Conservation (phyloP, 2,113 vertebrate species). For the Gorsachius goisagi region DNA sequence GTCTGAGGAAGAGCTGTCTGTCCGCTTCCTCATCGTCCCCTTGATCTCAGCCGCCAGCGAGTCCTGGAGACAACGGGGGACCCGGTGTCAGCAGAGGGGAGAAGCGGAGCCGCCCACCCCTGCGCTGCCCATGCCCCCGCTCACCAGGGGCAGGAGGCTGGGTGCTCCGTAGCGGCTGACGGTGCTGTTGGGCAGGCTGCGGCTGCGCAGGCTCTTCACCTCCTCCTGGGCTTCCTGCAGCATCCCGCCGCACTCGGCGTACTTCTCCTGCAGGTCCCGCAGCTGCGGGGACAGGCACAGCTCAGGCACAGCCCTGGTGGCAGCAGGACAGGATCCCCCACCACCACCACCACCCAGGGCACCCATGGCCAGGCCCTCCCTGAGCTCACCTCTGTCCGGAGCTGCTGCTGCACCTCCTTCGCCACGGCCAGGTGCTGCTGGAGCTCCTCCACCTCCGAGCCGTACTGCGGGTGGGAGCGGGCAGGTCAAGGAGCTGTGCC, state of each 20-base stretch:
- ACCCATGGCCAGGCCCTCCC: rapidly evolving
- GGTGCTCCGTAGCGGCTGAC: conserved; percentile 79
- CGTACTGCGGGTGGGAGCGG: conserved; percentile 52
- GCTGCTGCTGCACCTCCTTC: conserved; percentile 75
- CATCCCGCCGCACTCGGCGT: conserved; percentile 80
- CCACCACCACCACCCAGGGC: rapidly evolving
- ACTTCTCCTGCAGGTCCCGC: conserved; percentile 83
- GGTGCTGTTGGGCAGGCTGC: conserved; percentile 79
- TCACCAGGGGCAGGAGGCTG: conserved; percentile 83
- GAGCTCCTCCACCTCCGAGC: conserved; percentile 84
- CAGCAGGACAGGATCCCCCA: too few relatives aligned
- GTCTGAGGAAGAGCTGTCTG: conserved; percentile 79
- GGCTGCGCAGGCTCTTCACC: conserved; percentile 82
- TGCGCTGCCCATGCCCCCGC: not conserved
- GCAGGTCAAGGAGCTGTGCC: not conserved
- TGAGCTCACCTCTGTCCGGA: conserved; percentile 78
- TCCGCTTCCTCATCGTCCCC: conserved; percentile 83
- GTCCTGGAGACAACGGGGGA: conserved; percentile 10
- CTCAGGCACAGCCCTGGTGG: not conserved
- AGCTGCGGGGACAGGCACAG: conserved; percentile 61
- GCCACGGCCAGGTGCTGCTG: conserved; percentile 78
- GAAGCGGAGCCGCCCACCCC: not conserved
- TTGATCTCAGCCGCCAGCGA: conserved; percentile 90
- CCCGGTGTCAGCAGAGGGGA: rapidly evolving
- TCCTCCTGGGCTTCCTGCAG: conserved; percentile 83